Evolutionary conservation across 53 echinoderm and acorn worm genomes (phyloP).

Genomic region (Pentamera pediparva): DNA sequence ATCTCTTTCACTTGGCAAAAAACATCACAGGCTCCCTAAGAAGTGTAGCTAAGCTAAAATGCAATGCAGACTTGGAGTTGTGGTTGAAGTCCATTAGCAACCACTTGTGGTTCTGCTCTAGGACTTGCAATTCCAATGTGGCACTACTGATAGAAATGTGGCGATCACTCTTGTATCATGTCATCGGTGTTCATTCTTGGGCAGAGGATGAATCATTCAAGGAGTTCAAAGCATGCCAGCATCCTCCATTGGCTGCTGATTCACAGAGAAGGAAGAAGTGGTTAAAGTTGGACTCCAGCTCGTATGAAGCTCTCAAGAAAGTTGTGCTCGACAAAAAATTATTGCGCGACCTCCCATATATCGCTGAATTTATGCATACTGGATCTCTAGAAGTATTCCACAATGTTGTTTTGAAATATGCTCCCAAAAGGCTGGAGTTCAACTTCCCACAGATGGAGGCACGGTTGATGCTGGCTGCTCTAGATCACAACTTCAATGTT

Average conservation of each 20-base stretch:
- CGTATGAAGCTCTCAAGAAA: neutral
- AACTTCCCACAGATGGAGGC: constrained; percentile 4
- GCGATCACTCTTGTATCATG: constrained; percentile 11
- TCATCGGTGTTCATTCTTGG: neutral
- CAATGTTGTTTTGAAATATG: constrained; percentile 17
- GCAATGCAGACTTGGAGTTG: neutral
- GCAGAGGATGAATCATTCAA: neutral
- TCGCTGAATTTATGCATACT: constrained; percentile 19
- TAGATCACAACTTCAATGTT: constrained; percentile 22
- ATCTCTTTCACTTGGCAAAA: constrained; percentile 31
- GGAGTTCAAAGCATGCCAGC: neutral
- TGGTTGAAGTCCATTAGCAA: constrained; percentile 19
- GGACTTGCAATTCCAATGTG: neutral
- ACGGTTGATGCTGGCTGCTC: neutral
- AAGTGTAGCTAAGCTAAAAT: constrained; percentile 7
- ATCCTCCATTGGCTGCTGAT: neutral
- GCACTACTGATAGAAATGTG: constrained; percentile 21
- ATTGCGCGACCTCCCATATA: neutral
- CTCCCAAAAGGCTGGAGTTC: constrained; percentile 22
- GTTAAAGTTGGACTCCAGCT: neutral
- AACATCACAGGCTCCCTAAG: neutral
- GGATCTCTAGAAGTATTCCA: constrained; percentile 27
- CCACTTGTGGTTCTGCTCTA: constrained; percentile 24
- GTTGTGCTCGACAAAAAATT: neutral
- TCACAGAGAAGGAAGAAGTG: neutral